Evolutionary conservation across 2,888 invertebrate species (phyloP), one percentile per base, ranked within the genome.

Genomic region (Synanthedon tipuliformis): DNA sequence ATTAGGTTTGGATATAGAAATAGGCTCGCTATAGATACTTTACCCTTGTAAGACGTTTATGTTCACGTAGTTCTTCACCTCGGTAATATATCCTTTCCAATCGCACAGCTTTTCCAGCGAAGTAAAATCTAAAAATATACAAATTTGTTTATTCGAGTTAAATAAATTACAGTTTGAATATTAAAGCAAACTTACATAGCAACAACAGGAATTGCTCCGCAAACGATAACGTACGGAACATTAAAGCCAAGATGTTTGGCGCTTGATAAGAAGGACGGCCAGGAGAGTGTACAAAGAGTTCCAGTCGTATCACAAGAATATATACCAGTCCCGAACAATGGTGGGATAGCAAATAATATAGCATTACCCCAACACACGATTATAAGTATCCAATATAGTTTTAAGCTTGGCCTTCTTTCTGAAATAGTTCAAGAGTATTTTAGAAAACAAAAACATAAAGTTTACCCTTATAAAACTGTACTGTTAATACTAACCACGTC

Each of bases 271-370:
- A 62, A 53, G 2, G 85, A 74, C 4, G 88, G 83, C 89, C 89
- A 89, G 40, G 85, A 71, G 40, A 87, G 71, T 1, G 85, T 73
- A 61, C 89, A 89, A 8, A 71, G 63, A 4, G 88, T 86, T 10
- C 87, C 85, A 3, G 85, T 88, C 3, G 83, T 64, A 59, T 89
- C 89, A 63, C 89, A 89, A 15, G 84, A 80, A 58, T 85, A 89
- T 50, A 76, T 61, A 45, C 89, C 89, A 58, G 85, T 88, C 1
- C 86, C 85, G 56, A 85, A 85, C 10, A 89, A 64, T 0, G 89
- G 89, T 1, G 88, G 88, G 4, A 75, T 75, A 1, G 89, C 76
- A 56, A 88, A 87, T 50, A 81, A 61, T 45, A 75, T 62, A 5
- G 88, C 73, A 50, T 70, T 73, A 13, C 75, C 59, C 86, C 88